These are phyloP conservation scores for Neosalanx taihuensis DNA, from an alignment of 2,797 vertebrate genomes.

Conservation along the genomic window DNA sequence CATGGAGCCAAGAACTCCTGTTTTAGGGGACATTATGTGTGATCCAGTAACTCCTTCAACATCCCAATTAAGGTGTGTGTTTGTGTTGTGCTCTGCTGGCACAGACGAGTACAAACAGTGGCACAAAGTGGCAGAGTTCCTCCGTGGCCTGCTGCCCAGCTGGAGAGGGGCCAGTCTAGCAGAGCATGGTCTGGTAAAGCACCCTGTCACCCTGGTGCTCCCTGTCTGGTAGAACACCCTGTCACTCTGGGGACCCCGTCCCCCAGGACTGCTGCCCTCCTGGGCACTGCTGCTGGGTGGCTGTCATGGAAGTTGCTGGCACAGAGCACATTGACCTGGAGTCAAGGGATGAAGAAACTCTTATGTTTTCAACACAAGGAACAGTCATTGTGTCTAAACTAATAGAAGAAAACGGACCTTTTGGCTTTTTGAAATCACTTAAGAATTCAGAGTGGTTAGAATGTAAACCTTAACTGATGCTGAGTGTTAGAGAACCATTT, in stretches of 20 bases:
- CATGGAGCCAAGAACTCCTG: constrained; percentile 68
- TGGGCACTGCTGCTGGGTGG: constrained; percentile 29
- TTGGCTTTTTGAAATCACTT: neutral
- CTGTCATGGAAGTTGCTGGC: constrained; percentile 53
- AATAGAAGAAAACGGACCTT: too few relatives aligned
- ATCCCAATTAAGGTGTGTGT: constrained; percentile 64
- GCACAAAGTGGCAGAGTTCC: constrained; percentile 62
- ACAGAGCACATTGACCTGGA: constrained; percentile 4
- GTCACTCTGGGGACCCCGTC: constrained; percentile 34
- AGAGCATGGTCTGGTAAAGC: constrained; percentile 49
- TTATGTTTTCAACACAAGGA: neutral
- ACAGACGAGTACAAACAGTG: constrained; percentile 60
- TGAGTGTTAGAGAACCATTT: too few relatives aligned
- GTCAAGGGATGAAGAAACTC: neutral
- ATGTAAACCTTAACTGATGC: too few relatives aligned
- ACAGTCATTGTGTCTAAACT: neutral
- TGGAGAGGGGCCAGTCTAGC: constrained; percentile 67
- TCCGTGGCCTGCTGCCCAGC: constrained; percentile 69
- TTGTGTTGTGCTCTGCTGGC: constrained; percentile 47
- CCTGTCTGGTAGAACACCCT: constrained; percentile 22
- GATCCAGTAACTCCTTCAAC: constrained; percentile 69
- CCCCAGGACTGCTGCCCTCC: constrained; percentile 41
- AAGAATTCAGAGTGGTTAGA: neutral
- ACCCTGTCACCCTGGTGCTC: constrained; percentile 58
- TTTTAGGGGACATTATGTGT: constrained; percentile 70